Conservation (phyloP, 2,888 invertebrate species). For the Tuta absoluta region DNA sequence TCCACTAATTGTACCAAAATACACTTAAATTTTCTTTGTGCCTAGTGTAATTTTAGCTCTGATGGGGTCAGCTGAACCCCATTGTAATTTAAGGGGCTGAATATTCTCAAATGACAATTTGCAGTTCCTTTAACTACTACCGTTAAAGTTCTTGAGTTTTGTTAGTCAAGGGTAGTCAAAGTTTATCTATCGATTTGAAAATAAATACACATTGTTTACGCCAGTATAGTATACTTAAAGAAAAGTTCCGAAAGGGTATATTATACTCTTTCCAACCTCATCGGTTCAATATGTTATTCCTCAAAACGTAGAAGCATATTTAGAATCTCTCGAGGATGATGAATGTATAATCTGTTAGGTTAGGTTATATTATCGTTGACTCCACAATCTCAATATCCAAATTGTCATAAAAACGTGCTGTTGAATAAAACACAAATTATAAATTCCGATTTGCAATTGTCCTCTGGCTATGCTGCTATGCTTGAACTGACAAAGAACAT, state of each 20-base stretch:
- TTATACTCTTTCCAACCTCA: too few relatives aligned
- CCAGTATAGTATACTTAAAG: too few relatives aligned
- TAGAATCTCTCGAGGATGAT: background rate
- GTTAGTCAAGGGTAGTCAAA: background rate
- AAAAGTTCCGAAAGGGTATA: too few relatives aligned
- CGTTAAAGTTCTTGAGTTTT: constrained; percentile 29
- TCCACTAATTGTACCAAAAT: constrained; percentile 75
- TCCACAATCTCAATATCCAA: background rate
- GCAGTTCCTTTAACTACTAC: constrained; percentile 45
- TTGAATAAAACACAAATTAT: constrained; percentile 37
- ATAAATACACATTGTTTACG: background rate
- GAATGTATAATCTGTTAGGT: background rate
- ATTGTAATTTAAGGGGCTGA: constrained; percentile 66
- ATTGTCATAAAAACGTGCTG: constrained; percentile 41
- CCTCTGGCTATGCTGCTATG: constrained; percentile 22
- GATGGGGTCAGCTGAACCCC: constrained; percentile 67
- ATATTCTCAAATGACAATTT: constrained; percentile 51
- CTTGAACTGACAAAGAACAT: background rate
- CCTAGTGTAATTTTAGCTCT: constrained; percentile 71
- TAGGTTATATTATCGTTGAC: background rate
- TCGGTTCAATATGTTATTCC: too few relatives aligned
- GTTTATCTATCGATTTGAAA: background rate
- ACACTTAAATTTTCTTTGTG: constrained; percentile 77
- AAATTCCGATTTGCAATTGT: constrained; percentile 20
- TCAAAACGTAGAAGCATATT: background rate